phyloP scores from a whole-genome alignment of 1,140 invertebrate species.

The Bombus turneri region DNA sequence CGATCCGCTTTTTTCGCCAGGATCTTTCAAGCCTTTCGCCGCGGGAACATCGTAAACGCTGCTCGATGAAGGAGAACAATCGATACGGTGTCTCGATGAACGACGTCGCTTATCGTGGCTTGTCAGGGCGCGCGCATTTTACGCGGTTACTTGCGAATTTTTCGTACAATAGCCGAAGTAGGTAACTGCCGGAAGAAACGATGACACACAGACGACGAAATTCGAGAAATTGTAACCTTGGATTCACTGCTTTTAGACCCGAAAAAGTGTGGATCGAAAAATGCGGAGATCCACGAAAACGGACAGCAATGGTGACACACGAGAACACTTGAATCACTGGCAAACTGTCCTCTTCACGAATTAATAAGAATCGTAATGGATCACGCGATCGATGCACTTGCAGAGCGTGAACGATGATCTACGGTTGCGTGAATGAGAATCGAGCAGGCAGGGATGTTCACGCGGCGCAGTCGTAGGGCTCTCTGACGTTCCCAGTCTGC shows the following conservation, averaged over 20 bases:
- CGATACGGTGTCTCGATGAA: conserved; percentile 16
- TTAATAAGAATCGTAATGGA: neutral
- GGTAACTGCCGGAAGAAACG: neutral
- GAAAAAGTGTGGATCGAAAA: neutral
- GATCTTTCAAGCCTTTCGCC: neutral
- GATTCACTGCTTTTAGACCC: neutral
- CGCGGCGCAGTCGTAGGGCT: conserved; percentile 78
- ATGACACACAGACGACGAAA: neutral
- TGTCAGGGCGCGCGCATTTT: conserved; percentile 26
- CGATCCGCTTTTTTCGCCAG: neutral
- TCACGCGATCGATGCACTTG: neutral
- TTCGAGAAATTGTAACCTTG: neutral
- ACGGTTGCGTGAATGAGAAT: conserved; percentile 2
- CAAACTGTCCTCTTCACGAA: neutral
- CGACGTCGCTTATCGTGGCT: neutral
- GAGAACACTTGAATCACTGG: conserved; percentile 14
- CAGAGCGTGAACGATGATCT: conserved; percentile 13
- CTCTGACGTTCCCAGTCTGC: conserved; percentile 67
- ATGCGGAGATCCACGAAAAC: neutral
- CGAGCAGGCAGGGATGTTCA: conserved; percentile 59
- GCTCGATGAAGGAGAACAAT: conserved; percentile 12
- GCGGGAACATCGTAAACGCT: neutral
- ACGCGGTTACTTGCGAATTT: neutral
- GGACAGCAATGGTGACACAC: neutral
- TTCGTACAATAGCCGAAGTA: neutral